Conservation (phyloP, 1,140 invertebrate genomes). For the Ceratoteleas bidentatus region DNA sequence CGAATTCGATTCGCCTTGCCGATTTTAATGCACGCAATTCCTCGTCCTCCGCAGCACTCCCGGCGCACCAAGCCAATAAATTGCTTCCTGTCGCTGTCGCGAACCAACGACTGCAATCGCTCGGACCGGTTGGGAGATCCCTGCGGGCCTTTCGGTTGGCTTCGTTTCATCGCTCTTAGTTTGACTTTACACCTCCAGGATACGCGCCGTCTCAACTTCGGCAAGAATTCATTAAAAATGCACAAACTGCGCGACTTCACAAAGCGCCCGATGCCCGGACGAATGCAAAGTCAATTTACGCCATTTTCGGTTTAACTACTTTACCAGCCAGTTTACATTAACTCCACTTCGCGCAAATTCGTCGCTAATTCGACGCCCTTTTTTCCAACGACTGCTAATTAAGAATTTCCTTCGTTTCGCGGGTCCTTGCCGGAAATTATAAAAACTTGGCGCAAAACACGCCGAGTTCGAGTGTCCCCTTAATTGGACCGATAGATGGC, state of each 20-base stretch:
- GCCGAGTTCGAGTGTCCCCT: not conserved
- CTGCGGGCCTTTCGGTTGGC: slow-evolving; percentile 67
- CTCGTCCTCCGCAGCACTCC: slow-evolving; percentile 68
- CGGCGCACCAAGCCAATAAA: slow-evolving; percentile 73
- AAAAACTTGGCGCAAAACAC: slow-evolving; percentile 15
- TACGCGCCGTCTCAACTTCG: slow-evolving; percentile 53
- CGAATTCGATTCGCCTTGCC: slow-evolving; percentile 70
- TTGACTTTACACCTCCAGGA: slow-evolving; percentile 67
- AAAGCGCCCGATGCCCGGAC: slow-evolving; percentile 47
- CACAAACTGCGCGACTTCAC: slow-evolving; percentile 53
- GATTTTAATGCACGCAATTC: slow-evolving; percentile 71
- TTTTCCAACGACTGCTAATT: slow-evolving; percentile 39
- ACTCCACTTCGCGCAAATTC: slow-evolving; percentile 46
- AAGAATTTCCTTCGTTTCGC: slow-evolving; percentile 26
- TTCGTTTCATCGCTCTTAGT: slow-evolving; percentile 68
- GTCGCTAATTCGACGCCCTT: slow-evolving; percentile 24
- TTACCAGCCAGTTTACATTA: slow-evolving; percentile 56
- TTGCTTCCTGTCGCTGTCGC: slow-evolving; percentile 74
- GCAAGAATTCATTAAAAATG: slow-evolving; percentile 66
- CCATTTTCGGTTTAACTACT: slow-evolving; percentile 61
- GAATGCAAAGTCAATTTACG: slow-evolving; percentile 58
- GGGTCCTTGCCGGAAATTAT: slow-evolving; percentile 22
- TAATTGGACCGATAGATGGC: too few species aligned
- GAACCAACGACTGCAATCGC: slow-evolving; percentile 68
- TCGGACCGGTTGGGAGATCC: slow-evolving; percentile 69